Evolutionary conservation across 2,797 vertebrate species (phyloP), one percentile per base, ranked within the genome.

Genomic region (Loris lydekkerianus): DNA sequence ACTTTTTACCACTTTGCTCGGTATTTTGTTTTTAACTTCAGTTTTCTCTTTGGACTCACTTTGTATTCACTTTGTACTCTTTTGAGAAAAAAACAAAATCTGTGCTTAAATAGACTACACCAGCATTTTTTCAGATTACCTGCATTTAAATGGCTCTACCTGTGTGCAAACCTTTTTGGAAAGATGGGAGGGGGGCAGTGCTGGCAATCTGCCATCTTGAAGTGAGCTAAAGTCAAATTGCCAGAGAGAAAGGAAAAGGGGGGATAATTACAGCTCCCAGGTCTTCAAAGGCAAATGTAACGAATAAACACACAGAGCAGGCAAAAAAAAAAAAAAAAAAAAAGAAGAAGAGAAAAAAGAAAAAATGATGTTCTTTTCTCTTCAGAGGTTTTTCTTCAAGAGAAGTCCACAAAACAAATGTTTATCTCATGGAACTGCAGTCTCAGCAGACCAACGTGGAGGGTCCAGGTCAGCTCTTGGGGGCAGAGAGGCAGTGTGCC

Each of bases 211-310:
- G 67, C 40, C 49, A 76, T 80, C 40, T 86, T 58, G 95, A 97
- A 96, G 96, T 81, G 60, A 97, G 43, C 15, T 96, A 69, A 96
- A 93, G 93, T 95, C 60, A 94, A 97, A 97, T 96, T 93, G 89
- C 65, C 58, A 21, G 37, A 93, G 89, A 96, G 34, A 77, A 96
- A 97, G 86, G 70, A 94, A 82, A 97, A 81, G 21, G 72, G 84
- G 85, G 80, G 94, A 93, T 83, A 21, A 89, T 82, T 63, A 40
- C 37, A 89, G 75, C 14, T 46, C 18, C 63, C 3, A n/a, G 13
- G 34, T 86, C 82, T 86, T 93, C 78, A 91, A 92, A 96, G 91
- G 81, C 67, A 86, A 77, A 85, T 29, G 20, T 40, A 65, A 63
- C 65, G 31, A 77, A 89, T 40, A 53, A 88, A 86, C 67, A 21